Conservation (phyloP, 2,888 invertebrate species). For the Itoplectis maculator region DNA sequence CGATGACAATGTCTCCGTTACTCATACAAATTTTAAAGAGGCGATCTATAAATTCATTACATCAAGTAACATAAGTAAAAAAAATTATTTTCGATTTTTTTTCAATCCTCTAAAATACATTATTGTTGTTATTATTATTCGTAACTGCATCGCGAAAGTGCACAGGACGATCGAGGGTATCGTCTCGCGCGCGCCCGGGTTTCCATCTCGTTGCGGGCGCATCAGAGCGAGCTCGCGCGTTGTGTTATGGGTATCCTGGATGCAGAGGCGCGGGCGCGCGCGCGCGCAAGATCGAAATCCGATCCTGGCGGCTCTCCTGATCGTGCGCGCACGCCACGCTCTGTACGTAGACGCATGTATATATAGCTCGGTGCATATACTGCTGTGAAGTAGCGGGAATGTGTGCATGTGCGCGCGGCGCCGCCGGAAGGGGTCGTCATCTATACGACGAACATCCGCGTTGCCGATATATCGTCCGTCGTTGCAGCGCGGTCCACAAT, state of each 20-base stretch:
- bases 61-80: no score
- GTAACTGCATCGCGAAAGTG: conserved; percentile 7
- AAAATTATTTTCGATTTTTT: background rate
- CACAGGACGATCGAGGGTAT: conserved; percentile 32
- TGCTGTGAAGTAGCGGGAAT: conserved; percentile 46
- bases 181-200: conserved; percentile 21
- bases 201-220: conserved; percentile 25
- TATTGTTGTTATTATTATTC: no score
- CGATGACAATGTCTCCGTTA: background rate
- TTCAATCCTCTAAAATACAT: no score
- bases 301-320: conserved; percentile 58
- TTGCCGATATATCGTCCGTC: conserved; percentile 46
- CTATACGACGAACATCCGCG: conserved; percentile 49
- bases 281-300: conserved; percentile 62
- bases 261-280: conserved; percentile 51
- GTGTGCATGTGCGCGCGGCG: conserved; percentile 37
- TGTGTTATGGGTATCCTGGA: conserved; percentile 43
- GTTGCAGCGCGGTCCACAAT: conserved; percentile 13
- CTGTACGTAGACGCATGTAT: background rate
- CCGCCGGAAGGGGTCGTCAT: conserved; percentile 64
- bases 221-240: conserved; percentile 29
- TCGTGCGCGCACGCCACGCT: conserved; percentile 28
- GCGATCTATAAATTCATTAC: no score
- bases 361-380: conserved; percentile 18
- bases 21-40: no score